These are phyloP conservation scores for Mastomys natalensis DNA, from an alignment of 2,113 vertebrate species.

Conservation along the genomic window DNA sequence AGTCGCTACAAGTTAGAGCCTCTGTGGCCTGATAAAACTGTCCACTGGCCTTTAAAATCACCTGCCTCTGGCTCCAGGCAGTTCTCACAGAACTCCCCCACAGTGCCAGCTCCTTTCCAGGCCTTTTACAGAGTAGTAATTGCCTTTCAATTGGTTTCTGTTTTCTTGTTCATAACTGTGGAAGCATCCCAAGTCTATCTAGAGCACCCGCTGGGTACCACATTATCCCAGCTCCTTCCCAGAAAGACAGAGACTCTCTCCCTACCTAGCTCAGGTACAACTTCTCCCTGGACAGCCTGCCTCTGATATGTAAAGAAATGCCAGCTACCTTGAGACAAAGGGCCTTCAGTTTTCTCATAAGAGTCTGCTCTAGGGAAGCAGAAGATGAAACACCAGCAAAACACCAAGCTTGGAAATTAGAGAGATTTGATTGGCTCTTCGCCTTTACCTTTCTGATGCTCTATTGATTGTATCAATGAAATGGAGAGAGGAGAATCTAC, in stretches of 20 bases:
- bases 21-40: slow-evolving; percentile 46
- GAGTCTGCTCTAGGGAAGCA: neutral
- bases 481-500: neutral
- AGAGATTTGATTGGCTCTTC: neutral
- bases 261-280: neutral
- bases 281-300: neutral
- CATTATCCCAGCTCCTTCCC: neutral
- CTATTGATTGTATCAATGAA: neutral
- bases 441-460: neutral
- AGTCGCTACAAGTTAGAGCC: slow-evolving; percentile 24
- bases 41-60: slow-evolving; percentile 45
- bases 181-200: neutral
- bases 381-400: neutral
- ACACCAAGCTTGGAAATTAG: neutral
- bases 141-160: slow-evolving; percentile 10
- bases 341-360: slow-evolving; percentile 5
- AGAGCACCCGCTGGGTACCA: neutral
- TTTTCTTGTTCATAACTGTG: neutral
- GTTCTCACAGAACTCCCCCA: slow-evolving; percentile 39
- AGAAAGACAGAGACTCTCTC: neutral
- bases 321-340: neutral
- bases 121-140: slow-evolving; percentile 24
- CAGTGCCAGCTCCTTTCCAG: slow-evolving; percentile 24
- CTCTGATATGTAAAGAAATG: slow-evolving; percentile 1
- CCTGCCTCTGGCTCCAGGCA: slow-evolving; percentile 15